These are phyloP conservation scores for Halichondria panicea DNA, from an alignment of 37 sponge, comb jelly and placozoan genomes.

Conservation along the genomic window DNA sequence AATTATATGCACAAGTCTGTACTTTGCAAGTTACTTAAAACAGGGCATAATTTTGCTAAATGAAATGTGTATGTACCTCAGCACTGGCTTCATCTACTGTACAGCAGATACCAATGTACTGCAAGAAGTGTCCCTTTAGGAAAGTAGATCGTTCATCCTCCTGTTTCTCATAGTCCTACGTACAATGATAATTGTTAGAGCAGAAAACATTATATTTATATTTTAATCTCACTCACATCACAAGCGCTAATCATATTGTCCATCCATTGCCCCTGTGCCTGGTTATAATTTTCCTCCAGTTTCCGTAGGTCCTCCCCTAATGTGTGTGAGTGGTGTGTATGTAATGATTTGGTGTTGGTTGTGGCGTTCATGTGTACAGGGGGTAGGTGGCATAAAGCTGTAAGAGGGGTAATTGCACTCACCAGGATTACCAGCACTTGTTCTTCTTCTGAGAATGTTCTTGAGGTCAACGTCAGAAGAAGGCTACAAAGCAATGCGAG, in stretches of 20 bases:
- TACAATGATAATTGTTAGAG: not conserved
- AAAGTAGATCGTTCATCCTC: constrained; percentile 65
- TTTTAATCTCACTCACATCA: constrained; percentile 32
- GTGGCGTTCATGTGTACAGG: too few species aligned
- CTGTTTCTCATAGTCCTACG: constrained; percentile 54
- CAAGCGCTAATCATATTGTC: constrained; percentile 79
- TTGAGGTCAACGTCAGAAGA: too few species aligned
- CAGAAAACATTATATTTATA: not conserved
- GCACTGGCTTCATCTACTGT: constrained; percentile 59
- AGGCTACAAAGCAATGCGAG: too few species aligned
- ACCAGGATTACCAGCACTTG: too few species aligned
- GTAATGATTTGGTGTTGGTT: too few species aligned
- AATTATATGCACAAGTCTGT: too few species aligned
- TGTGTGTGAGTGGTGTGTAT: too few species aligned
- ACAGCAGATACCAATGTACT: constrained; percentile 66
- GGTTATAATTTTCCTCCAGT: constrained; percentile 57
- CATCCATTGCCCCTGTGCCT: constrained; percentile 55
- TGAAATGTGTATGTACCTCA: constrained; percentile 32
- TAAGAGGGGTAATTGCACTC: too few species aligned
- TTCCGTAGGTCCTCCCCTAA: constrained; percentile 65
- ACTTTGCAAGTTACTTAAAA: too few species aligned
- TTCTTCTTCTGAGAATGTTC: too few species aligned
- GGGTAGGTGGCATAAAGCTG: too few species aligned
- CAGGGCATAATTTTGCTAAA: too few species aligned
- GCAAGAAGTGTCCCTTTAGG: constrained; percentile 43